Conservation (phyloP, 2,888 invertebrate genomes). For the Bombylius discolor region DNA sequence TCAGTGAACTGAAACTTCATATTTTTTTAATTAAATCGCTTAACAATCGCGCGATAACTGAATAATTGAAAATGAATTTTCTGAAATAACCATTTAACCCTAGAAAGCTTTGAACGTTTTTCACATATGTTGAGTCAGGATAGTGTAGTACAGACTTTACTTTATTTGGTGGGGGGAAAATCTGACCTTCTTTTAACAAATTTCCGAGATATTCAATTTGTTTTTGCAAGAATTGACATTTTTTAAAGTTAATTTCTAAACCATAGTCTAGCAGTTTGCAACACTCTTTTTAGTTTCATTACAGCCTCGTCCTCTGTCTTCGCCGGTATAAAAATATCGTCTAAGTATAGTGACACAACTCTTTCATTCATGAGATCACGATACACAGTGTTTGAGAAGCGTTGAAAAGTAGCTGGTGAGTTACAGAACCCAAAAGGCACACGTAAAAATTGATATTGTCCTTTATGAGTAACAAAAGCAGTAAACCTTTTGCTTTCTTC, state of each 20-base stretch:
- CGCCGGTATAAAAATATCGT: conserved; percentile 10
- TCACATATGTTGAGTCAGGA: too few species aligned
- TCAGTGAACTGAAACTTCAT: too few species aligned
- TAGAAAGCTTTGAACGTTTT: too few species aligned
- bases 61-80: too few species aligned
- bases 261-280: conserved; percentile 5
- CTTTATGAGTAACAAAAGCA: too few species aligned
- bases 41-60: too few species aligned
- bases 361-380: conserved; percentile 5
- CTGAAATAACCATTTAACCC: too few species aligned
- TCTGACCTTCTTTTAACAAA: background rate
- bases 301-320: conserved; percentile 2
- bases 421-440: background rate
- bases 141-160: too few species aligned
- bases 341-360: conserved; percentile 8
- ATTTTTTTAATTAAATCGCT: too few species aligned
- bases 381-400: conserved; percentile 7
- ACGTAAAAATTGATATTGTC: background rate
- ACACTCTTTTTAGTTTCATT: conserved; percentile 1
- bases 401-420: background rate
- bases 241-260: conserved; percentile 12
- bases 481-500: too few species aligned
- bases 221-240: conserved; percentile 16
- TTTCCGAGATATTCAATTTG: conserved; percentile 17
- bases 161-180: too few species aligned